These are phyloP conservation scores for Luehdorfia chinensis DNA, from an alignment of 1,140 invertebrate genomes.

Conservation along the genomic window DNA sequence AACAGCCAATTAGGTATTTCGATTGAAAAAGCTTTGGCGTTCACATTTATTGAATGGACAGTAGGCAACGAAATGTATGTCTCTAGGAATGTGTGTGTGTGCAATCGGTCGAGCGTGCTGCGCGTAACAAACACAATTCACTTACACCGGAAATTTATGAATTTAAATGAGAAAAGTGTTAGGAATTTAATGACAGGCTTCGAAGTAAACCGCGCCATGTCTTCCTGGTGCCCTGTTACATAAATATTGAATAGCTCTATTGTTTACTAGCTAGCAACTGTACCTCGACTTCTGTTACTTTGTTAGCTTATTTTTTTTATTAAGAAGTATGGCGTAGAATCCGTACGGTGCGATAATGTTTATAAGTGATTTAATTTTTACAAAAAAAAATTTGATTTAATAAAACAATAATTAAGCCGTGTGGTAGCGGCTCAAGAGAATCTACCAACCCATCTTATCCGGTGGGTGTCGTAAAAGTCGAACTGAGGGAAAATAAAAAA, in stretches of 20 bases:
- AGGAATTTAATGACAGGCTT: constrained; percentile 72
- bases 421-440: no score
- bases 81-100: constrained; percentile 50
- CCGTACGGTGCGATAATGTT: no score
- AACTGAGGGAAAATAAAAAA: no score
- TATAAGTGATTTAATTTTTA: no score
- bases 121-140: constrained; percentile 47
- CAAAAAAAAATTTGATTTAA: no score
- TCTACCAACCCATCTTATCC: no score
- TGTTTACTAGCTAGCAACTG: constrained; percentile 36
- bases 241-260: constrained; percentile 64
- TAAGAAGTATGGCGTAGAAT: constrained; percentile 21
- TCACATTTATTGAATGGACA: constrained; percentile 27
- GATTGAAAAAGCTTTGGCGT: constrained; percentile 19
- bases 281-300: constrained; percentile 24
- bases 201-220: constrained; percentile 57
- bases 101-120: constrained; percentile 64
- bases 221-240: constrained; percentile 66
- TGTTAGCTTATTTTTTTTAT: constrained; percentile 23
- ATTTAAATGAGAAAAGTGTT: constrained; percentile 75
- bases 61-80: constrained; percentile 43
- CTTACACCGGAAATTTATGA: constrained; percentile 75
- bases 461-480: no score
- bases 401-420: no score
- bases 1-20: constrained; percentile 6